These are phyloP conservation scores for Procambarus clarkii DNA, from an alignment of 1,140 invertebrate genomes.

Conservation along the genomic window DNA sequence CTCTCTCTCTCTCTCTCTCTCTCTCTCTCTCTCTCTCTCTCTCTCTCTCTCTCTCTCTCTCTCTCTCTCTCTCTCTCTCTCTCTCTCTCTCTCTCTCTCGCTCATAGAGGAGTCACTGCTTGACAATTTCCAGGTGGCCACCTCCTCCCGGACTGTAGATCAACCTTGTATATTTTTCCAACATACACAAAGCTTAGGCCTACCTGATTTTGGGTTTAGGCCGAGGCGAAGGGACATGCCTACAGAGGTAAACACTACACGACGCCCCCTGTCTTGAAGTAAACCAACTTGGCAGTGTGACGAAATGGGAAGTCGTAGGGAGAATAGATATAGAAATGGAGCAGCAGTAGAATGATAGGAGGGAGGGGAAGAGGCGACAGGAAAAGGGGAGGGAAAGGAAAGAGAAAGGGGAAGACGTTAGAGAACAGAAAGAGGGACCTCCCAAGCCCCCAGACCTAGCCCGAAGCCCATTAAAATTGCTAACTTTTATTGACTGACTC, in stretches of 20 bases:
- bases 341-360: background rate
- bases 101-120: background rate
- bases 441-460: no score
- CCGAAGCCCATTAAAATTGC: no score
- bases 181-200: constrained; percentile 36
- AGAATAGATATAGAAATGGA: background rate
- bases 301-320: background rate
- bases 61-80: no score
- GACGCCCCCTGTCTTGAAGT: background rate
- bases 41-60: background rate
- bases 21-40: background rate
- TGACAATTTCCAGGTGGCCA: constrained; percentile 26
- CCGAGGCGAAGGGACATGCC: background rate
- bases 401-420: no score
- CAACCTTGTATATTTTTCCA: constrained; percentile 46
- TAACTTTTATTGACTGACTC: no score
- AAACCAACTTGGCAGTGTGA: constrained; percentile 12
- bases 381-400: background rate
- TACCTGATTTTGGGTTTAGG: constrained; percentile 38
- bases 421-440: no score
- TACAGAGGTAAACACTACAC: constrained; percentile 19
- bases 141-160: background rate
- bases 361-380: background rate
- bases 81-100: no score
- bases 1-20: background rate